phyloP scores from a whole-genome alignment of 2,888 invertebrate genomes.

The Sclerodermus sp. region DNA sequence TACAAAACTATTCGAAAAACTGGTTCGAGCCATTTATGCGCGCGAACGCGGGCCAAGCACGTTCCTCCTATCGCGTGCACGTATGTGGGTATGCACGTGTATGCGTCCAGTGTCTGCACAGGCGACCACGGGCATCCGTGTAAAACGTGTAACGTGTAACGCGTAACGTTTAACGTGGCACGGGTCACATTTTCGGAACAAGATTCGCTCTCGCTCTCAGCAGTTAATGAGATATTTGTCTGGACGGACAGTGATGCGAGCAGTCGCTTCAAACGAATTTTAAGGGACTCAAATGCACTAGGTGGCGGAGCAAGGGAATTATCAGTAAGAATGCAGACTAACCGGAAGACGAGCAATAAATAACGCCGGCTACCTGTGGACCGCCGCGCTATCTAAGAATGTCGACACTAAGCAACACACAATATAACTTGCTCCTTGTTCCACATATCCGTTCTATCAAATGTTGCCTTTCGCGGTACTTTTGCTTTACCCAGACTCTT shows the following conservation, averaged over 20 bases:
- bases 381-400: conserved; percentile 34
- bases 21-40: conserved; percentile 17
- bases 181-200: no score
- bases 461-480: no score
- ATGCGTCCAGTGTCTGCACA: conserved; percentile 8
- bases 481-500: no score
- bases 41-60: conserved; percentile 18
- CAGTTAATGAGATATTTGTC: conserved; percentile 8
- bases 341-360: conserved; percentile 36
- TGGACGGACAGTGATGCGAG: conserved; percentile 4
- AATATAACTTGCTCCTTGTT: no score
- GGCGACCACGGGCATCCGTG: neutral
- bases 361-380: conserved; percentile 32
- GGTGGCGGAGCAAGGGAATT: conserved; percentile 21
- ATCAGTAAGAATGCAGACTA: conserved; percentile 40
- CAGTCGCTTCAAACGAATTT: conserved; percentile 30
- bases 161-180: no score
- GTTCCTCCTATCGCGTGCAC: conserved; percentile 1
- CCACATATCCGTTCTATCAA: no score
- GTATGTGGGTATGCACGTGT: no score
- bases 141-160: no score
- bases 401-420: conserved; percentile 14
- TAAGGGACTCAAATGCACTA: conserved; percentile 27
- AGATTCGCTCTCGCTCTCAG: no score
- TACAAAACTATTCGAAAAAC: conserved; percentile 25